These are phyloP conservation scores for Ectemnius cavifrons DNA, from an alignment of 2,888 invertebrate species.

Conservation along the genomic window DNA sequence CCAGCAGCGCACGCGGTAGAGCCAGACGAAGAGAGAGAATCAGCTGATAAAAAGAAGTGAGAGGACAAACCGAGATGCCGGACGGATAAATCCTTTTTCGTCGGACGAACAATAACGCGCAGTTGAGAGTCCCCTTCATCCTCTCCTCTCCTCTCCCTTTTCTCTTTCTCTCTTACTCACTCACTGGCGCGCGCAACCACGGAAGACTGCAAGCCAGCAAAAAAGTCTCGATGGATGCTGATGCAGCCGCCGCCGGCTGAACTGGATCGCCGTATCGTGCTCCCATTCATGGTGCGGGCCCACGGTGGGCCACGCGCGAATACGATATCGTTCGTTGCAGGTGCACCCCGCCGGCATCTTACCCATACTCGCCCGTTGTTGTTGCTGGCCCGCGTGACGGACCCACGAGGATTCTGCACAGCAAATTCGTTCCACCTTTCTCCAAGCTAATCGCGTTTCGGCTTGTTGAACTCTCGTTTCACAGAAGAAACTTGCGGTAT, in stretches of 20 bases:
- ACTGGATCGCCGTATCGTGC: slow-evolving; percentile 57
- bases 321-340: slow-evolving; percentile 61
- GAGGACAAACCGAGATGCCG: slow-evolving; percentile 41
- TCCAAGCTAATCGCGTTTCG: no score
- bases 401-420: slow-evolving; percentile 39
- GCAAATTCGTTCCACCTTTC: slow-evolving; percentile 8
- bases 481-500: no score
- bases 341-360: slow-evolving; percentile 39
- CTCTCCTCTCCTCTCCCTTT: no score
- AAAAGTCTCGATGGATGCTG: slow-evolving; percentile 47
- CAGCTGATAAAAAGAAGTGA: slow-evolving; percentile 31
- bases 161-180: no score
- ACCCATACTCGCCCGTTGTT: slow-evolving; percentile 8
- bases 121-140: not conserved
- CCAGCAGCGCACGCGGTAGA: slow-evolving; percentile 36
- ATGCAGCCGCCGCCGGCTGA: slow-evolving; percentile 45
- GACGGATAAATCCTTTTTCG: slow-evolving; percentile 70
- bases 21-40: slow-evolving; percentile 22
- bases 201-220: slow-evolving; percentile 29
- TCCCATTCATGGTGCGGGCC: slow-evolving; percentile 58
- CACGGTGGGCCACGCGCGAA: slow-evolving; percentile 59
- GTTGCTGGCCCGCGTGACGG: slow-evolving; percentile 19
- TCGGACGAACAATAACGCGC: slow-evolving; percentile 66
- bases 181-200: no score
- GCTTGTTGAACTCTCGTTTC: no score